Evolutionary conservation across 1,140 invertebrate genomes (phyloP).

Genomic region (Homarus americanus): DNA sequence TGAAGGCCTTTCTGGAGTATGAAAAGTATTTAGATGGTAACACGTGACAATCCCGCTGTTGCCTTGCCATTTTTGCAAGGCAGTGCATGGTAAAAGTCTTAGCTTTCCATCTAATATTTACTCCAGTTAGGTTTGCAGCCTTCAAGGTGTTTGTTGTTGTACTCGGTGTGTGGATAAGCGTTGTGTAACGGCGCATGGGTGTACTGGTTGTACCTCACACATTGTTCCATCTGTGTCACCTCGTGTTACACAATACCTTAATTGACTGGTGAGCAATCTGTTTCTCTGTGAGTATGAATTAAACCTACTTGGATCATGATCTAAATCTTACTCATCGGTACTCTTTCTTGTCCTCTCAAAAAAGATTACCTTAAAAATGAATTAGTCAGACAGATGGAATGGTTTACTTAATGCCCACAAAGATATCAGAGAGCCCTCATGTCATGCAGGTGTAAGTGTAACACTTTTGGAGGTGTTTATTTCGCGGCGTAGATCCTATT

Average conservation of each 20-base stretch:
- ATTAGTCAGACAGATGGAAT: not conserved
- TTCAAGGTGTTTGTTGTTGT: conserved; percentile 58
- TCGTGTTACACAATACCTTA: conserved; percentile 14
- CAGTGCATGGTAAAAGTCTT: not conserved
- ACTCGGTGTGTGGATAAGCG: conserved; percentile 61
- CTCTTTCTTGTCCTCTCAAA: not conserved
- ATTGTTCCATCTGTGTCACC: conserved; percentile 44
- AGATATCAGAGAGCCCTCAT: not conserved
- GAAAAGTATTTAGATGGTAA: not conserved
- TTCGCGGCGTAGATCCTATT: conserved; percentile 53
- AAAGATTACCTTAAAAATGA: not conserved
- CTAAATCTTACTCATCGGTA: conserved; percentile 10
- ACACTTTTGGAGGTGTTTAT: conserved; percentile 34
- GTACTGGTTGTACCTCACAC: conserved; percentile 61
- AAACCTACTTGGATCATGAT: not conserved
- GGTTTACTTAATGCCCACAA: conserved; percentile 7
- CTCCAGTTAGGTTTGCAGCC: conserved; percentile 27
- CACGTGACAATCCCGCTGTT: not conserved
- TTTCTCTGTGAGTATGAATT: conserved; percentile 22
- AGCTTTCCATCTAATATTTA: conserved; percentile 27
- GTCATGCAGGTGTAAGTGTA: conserved; percentile 8
- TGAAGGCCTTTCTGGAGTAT: conserved; percentile 31
- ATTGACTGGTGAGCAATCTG: not conserved
- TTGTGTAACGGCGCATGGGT: conserved; percentile 67
- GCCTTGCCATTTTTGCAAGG: conserved; percentile 18